phyloP scores from a whole-genome alignment of 2,888 invertebrate species.

The Pyrgus malvae region DNA sequence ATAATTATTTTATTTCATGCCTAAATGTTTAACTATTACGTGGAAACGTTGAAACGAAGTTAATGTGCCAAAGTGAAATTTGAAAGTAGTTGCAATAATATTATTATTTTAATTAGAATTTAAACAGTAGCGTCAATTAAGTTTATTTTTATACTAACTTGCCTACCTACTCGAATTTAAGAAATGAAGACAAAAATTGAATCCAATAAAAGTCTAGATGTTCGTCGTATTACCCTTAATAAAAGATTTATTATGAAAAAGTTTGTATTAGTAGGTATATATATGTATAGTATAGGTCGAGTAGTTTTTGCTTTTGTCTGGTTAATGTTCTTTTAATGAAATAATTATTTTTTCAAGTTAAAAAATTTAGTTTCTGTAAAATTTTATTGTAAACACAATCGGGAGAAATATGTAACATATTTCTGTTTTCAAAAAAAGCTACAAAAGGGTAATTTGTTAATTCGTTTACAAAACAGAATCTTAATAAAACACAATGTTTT shows the following conservation, averaged over 20 bases:
- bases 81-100: conserved; percentile 58
- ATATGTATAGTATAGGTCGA: too few species aligned
- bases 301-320: too few species aligned
- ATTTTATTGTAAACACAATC: too few species aligned
- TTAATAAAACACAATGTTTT: too few species aligned
- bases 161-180: conserved; percentile 4
- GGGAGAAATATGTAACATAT: too few species aligned
- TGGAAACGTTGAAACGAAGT: conserved; percentile 34
- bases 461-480: too few species aligned
- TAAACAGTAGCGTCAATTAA: conserved; percentile 31
- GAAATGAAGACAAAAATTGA: background rate
- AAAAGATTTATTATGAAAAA: too few species aligned
- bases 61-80: conserved; percentile 66
- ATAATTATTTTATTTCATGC: conserved; percentile 10
- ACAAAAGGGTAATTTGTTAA: background rate
- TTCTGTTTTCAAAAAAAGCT: too few species aligned
- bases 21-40: conserved; percentile 15
- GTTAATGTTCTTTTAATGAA: too few species aligned
- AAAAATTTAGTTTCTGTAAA: too few species aligned
- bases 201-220: background rate
- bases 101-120: conserved; percentile 31
- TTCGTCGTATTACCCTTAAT: background rate
- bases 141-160: conserved; percentile 24
- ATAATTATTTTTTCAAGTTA: too few species aligned
- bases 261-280: too few species aligned